Evolutionary conservation across 2,888 invertebrate species (phyloP).

Genomic region (Cryptocephalus moraei): DNA sequence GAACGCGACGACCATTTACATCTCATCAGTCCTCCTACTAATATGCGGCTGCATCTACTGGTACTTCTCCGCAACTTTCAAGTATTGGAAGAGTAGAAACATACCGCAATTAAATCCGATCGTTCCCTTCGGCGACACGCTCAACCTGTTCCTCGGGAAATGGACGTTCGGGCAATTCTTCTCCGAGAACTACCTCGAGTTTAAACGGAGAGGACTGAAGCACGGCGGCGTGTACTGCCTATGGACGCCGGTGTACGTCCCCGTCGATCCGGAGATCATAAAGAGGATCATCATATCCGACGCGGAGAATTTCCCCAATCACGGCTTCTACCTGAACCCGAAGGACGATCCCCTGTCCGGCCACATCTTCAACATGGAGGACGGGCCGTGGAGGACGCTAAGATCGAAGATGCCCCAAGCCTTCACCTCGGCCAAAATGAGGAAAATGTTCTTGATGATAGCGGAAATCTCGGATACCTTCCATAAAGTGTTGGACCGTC

Average conservation of each 20-base stretch:
- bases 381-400: constrained; percentile 32
- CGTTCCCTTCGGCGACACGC: constrained; percentile 20
- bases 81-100: constrained; percentile 18
- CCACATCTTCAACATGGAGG: constrained; percentile 36
- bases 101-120: constrained; percentile 16
- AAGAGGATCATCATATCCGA: constrained; percentile 46
- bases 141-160: constrained; percentile 11
- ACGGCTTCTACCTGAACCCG: constrained; percentile 15
- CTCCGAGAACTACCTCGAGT: constrained; percentile 11
- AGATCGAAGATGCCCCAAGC: constrained; percentile 21
- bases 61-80: constrained; percentile 51
- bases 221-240: constrained; percentile 33
- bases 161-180: constrained; percentile 16
- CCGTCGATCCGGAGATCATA: constrained; percentile 23
- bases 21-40: too few species aligned
- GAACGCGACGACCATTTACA: too few species aligned
- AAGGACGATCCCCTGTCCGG: constrained; percentile 33
- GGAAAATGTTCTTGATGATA: constrained; percentile 27
- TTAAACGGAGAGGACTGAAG: constrained; percentile 17
- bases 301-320: constrained; percentile 32
- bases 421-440: constrained; percentile 33
- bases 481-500: constrained; percentile 5
- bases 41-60: constrained; percentile 1
- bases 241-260: constrained; percentile 26
- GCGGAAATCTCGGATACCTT: neutral